A percentile compares a stretch with the other conserved stretches of the same genome.
These are phyloP conservation scores for Poeciliopsis presidionis DNA, from an alignment of 2,797 vertebrate species.

Conservation along the genomic window DNA sequence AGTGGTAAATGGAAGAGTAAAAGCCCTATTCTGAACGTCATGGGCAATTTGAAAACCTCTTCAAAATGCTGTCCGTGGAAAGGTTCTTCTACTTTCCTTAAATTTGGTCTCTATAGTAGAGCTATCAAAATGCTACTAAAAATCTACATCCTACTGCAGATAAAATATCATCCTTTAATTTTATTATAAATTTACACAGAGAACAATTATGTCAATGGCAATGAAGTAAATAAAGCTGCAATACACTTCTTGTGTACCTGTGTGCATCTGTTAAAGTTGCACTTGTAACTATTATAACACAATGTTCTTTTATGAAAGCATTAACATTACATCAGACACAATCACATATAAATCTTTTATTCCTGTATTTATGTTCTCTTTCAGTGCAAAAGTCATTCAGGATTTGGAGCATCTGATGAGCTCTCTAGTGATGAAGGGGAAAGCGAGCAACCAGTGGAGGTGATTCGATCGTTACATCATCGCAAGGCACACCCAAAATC, in stretches of 20 bases:
- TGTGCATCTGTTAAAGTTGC: no score
- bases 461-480: slow-evolving; percentile 35
- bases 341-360: neutral
- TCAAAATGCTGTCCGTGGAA: neutral
- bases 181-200: neutral
- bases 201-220: neutral
- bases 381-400: slow-evolving; percentile 76
- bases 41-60: neutral
- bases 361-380: slow-evolving; percentile 10
- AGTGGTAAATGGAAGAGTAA: slow-evolving; percentile 3
- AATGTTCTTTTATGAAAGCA: neutral
- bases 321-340: neutral
- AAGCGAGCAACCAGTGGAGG: slow-evolving; percentile 62
- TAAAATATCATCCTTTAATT: neutral
- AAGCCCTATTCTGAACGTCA: slow-evolving; percentile 3
- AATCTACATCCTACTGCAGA: neutral
- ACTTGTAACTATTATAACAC: neutral
- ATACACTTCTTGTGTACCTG: neutral
- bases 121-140: neutral
- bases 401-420: slow-evolving; percentile 86
- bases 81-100: neutral
- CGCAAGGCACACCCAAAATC: slow-evolving; percentile 68
- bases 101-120: neutral
- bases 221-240: neutral
- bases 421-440: slow-evolving; percentile 92